These are phyloP conservation scores for Dasyurus viverrinus DNA, from an alignment of 2,113 vertebrate genomes.

Conservation along the genomic window DNA sequence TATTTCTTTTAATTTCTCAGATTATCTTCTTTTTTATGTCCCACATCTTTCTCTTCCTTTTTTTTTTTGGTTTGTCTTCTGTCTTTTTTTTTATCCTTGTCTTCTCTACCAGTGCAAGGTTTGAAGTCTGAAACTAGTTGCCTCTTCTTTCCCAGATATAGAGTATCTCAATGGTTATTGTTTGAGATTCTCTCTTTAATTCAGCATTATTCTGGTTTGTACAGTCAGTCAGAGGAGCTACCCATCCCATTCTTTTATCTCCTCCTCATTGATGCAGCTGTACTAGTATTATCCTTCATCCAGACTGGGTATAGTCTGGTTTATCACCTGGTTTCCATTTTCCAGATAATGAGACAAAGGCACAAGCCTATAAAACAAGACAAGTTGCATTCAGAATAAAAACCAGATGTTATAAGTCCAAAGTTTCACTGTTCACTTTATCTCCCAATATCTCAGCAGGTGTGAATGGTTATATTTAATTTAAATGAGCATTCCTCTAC, in stretches of 20 bases:
- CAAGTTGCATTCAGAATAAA: conserved; percentile 8
- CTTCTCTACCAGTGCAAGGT: not conserved
- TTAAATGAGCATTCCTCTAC: not conserved
- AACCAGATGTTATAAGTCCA: not conserved
- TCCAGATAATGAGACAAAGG: conserved; percentile 24
- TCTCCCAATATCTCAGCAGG: not conserved
- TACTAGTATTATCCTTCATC: too few relatives aligned
- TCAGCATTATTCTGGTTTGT: not conserved
- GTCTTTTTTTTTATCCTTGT: not conserved
- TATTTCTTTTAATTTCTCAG: too few relatives aligned
- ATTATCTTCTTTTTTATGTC: not conserved
- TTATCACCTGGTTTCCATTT: conserved; percentile 14
- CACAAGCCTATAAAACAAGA: not conserved
- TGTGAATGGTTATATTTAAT: not conserved
- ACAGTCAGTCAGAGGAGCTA: not conserved
- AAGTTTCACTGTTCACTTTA: not conserved
- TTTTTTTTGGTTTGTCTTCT: not conserved
- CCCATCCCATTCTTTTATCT: not conserved
- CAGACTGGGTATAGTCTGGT: not conserved
- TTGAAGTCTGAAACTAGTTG: not conserved
- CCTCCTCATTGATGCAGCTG: not conserved
- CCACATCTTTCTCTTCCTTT: too few relatives aligned
- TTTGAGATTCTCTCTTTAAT: not conserved
- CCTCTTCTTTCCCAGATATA: not conserved
- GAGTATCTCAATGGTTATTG: not conserved